Evolutionary conservation across 2,797 vertebrate species (phyloP).

Genomic region (Coilia nasus): DNA sequence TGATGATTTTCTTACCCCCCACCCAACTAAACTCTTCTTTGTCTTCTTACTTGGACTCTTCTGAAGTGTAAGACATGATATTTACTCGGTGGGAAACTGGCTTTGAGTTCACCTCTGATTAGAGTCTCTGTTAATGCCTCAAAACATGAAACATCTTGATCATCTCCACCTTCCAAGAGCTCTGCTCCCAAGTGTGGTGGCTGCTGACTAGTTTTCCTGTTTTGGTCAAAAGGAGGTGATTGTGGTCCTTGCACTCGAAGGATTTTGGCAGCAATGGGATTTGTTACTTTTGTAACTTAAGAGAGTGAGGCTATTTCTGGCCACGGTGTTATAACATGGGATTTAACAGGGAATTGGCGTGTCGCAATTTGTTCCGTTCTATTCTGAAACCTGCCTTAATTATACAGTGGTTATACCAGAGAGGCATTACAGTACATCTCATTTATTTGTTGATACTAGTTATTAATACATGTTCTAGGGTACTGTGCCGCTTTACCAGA

Average conservation of each 20-base stretch:
- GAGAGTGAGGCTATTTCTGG: neutral
- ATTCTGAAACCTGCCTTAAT: neutral
- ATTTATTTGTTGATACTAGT: neutral
- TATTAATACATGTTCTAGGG: neutral
- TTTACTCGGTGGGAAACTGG: neutral
- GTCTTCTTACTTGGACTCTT: neutral
- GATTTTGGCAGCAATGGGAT: constrained; percentile 10
- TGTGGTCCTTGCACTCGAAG: neutral
- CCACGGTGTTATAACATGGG: constrained; percentile 10
- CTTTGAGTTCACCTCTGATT: neutral
- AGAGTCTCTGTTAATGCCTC: neutral
- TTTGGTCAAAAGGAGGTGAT: neutral
- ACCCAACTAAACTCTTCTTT: neutral
- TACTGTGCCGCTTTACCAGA: neutral
- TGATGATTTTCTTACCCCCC: neutral
- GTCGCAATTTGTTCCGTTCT: neutral
- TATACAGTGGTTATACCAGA: neutral
- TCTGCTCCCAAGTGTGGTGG: neutral
- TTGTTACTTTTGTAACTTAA: neutral
- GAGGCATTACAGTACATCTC: neutral
- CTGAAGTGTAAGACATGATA: neutral
- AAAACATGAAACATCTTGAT: neutral
- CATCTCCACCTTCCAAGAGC: neutral
- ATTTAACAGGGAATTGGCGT: neutral
- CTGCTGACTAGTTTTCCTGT: neutral